A percentile compares a stretch with the other conserved stretches of the same genome.
Conservation (phyloP, 2,113 vertebrate species). For the Mionectes macconnelli region DNA sequence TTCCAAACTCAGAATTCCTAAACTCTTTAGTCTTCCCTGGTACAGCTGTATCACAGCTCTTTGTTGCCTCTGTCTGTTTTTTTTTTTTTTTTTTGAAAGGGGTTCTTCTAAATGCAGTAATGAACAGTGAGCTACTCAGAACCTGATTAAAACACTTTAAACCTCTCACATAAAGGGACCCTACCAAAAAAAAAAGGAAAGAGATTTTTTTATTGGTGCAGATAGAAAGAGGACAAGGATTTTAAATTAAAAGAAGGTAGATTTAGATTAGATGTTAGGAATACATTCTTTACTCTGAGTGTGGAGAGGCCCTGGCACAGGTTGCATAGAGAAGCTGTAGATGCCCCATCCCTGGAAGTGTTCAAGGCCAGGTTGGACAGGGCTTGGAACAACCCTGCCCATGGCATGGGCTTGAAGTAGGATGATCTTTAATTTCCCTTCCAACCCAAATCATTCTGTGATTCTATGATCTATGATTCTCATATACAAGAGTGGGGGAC, state of each 20-base stretch:
- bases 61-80: background rate
- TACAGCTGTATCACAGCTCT: background rate
- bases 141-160: background rate
- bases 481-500: background rate
- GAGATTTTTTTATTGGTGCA: background rate
- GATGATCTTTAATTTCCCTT: background rate
- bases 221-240: background rate
- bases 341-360: background rate
- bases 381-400: background rate
- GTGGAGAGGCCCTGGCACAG: background rate
- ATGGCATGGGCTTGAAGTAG: background rate
- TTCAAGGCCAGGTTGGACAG: background rate
- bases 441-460: background rate
- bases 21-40: background rate
- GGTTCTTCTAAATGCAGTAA: fast-evolving
- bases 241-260: background rate
- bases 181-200: background rate
- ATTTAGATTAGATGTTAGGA: background rate
- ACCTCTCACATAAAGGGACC: background rate
- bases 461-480: background rate
- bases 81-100: background rate
- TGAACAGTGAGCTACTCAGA: background rate
- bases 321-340: background rate
- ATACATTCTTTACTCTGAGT: background rate
- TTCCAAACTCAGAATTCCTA: background rate